These are phyloP conservation scores for Ashinkailepas kermadecensis DNA, from an alignment of 2,888 invertebrate species.

Conservation along the genomic window DNA sequence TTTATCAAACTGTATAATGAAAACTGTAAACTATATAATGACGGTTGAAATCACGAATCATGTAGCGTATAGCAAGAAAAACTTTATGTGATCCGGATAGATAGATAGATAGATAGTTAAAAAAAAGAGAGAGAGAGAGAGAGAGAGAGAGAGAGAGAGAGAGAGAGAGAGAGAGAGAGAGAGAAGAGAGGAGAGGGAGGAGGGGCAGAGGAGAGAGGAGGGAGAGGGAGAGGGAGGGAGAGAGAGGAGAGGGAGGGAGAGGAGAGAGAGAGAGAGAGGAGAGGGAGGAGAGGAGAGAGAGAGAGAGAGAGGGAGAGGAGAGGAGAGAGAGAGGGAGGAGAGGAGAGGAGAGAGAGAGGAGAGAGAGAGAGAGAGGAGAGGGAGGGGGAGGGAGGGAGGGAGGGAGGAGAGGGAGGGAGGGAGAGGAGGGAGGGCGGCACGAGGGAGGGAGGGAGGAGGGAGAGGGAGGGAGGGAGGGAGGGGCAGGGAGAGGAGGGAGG, in stretches of 20 bases:
- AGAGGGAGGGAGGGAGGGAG: background rate
- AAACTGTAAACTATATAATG: too few species aligned
- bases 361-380: background rate
- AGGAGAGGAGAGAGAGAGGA: background rate
- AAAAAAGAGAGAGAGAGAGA: background rate
- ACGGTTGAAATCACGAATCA: too few species aligned
- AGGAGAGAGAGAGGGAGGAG: background rate
- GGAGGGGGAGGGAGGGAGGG: too few species aligned
- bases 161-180: too few species aligned
- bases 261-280: background rate
- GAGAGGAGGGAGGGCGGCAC: background rate
- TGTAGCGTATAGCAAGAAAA: too few species aligned
- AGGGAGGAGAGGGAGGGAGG: background rate
- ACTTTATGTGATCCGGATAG: background rate
- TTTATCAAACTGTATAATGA: too few species aligned
- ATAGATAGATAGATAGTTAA: background rate
- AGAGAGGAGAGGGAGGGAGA: background rate
- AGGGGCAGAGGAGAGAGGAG: too few species aligned
- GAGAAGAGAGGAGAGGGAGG: too few species aligned
- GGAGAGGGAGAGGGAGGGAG: background rate
- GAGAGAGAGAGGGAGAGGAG: background rate
- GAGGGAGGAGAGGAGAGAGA: slow-evolving; percentile 23
- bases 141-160: background rate
- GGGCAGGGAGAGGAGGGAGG: background rate
- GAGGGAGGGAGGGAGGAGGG: too few species aligned